Conservation (phyloP, 1,140 invertebrate species). For the Philopotamus ludificatus region DNA sequence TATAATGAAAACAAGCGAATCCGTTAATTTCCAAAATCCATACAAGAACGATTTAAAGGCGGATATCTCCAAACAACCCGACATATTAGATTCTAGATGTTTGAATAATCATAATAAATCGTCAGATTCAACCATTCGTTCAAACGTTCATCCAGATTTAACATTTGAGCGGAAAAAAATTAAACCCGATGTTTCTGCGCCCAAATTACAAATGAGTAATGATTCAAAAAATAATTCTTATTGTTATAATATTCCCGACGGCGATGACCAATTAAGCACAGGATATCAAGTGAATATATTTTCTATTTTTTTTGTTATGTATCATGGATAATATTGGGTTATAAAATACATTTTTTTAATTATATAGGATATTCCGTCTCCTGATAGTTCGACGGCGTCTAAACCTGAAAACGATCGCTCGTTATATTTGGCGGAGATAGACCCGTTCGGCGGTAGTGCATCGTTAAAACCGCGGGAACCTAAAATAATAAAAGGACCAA, state of each 20-base stretch:
- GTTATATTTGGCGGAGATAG: slow-evolving; percentile 35
- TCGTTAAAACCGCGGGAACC: slow-evolving; percentile 23
- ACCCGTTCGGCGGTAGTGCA: slow-evolving; percentile 33
- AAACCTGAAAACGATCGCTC: slow-evolving; percentile 33
- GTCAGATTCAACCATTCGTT: not conserved
- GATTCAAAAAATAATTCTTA: not conserved
- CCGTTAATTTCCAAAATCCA: not conserved
- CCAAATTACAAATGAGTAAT: too few species aligned
- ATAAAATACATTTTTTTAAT: not conserved
- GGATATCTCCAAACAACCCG: slow-evolving; percentile 7
- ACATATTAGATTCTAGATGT: slow-evolving; percentile 11
- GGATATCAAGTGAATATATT: slow-evolving; percentile 25
- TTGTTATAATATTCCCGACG: slow-evolving; percentile 10
- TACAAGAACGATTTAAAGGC: too few species aligned
- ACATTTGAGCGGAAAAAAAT: slow-evolving; percentile 16
- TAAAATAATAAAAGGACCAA: not conserved
- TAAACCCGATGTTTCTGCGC: slow-evolving; percentile 8
- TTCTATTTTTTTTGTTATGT: too few species aligned
- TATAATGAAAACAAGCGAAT: not conserved
- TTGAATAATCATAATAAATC: not conserved
- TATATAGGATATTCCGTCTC: slow-evolving; percentile 26
- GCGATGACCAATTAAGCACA: slow-evolving; percentile 13
- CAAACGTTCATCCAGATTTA: slow-evolving; percentile 2
- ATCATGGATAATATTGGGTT: too few species aligned
- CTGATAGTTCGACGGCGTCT: slow-evolving; percentile 35